Evolutionary conservation across 1,140 invertebrate genomes (phyloP), one percentile per base, ranked within the genome.

Genomic region (Panulirus ornatus): DNA sequence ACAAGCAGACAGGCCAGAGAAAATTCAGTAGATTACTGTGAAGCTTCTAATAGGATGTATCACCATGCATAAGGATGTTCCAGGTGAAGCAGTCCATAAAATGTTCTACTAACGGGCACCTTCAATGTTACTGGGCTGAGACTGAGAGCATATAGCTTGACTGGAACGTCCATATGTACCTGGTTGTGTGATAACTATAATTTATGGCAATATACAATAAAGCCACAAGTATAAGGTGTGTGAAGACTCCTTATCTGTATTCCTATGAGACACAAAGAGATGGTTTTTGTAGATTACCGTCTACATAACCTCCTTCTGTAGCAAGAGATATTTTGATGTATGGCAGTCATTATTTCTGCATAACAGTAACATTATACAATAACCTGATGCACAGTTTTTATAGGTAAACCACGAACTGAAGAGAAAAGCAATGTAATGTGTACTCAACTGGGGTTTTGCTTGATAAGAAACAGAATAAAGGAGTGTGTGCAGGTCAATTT

Each of bases 101-200:
- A 8, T 66, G 58, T 27, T 66, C 27, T 66, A 66, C 58, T 27
- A 30, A n/a, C 30, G 58, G 58, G 58, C 58, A 66, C 58, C 58
- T 14, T 78, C 75, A 78, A 47, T 44, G 36, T 30, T 44, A 75
- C 19, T 44, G 75, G 19, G 75, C 22, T 44, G 40, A 75, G 73
- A 30, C 11, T 36, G n/a, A 34, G n/a, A 54, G 40, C 16, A 63
- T 16, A 27, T 38, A 42, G 79, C 30, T 76, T 76, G 51, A 40
- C 81, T 83, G 81, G 81, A 83, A 83, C 81, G 58, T 83, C 81
- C 81, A 27, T 83, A 83, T 83, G 81, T 70, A 83, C 81, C 22
- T 27, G 38, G 36, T 27, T n/a, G 36, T 63, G 63, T 34, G 54
- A 83, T 83, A 83, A 40, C 78, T 82, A 54, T 34, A 54, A 36